Evolutionary conservation across 2,888 invertebrate species (phyloP).

Genomic region (Amorpha juglandis): DNA sequence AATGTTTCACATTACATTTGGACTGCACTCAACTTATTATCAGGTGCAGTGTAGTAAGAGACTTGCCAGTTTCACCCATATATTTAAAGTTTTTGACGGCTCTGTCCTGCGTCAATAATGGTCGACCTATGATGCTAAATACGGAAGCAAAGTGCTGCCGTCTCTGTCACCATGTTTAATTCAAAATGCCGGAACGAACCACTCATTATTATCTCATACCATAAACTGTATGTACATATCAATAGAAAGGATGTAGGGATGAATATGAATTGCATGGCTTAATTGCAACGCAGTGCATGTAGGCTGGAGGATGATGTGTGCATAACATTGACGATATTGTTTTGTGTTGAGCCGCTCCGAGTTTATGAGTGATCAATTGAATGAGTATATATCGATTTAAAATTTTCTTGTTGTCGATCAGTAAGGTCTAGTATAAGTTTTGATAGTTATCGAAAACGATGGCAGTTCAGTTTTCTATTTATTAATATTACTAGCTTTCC

Average conservation of each 20-base stretch:
- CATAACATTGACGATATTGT: not conserved
- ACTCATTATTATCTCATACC: constrained; percentile 1
- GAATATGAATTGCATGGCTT: not conserved
- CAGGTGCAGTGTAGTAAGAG: too few relatives aligned
- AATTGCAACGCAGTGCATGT: constrained; percentile 15
- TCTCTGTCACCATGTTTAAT: not conserved
- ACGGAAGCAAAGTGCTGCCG: not conserved
- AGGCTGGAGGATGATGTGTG: not conserved
- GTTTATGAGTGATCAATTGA: not conserved
- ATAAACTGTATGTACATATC: constrained; percentile 14
- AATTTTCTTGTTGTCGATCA: too few relatives aligned
- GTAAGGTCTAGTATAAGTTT: too few relatives aligned
- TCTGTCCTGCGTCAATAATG: too few relatives aligned
- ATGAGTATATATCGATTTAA: too few relatives aligned
- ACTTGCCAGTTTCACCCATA: too few relatives aligned
- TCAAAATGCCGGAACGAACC: constrained; percentile 3
- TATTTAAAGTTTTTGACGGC: too few relatives aligned
- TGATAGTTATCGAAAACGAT: too few relatives aligned
- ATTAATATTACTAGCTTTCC: too few relatives aligned
- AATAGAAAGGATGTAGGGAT: constrained; percentile 7
- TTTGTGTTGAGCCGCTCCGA: not conserved
- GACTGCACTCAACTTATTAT: too few relatives aligned
- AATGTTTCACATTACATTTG: too few relatives aligned
- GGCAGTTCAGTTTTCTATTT: too few relatives aligned
- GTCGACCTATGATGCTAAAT: not conserved